Evolutionary conservation across 2,888 invertebrate species (phyloP).

Genomic region (Microplitis deprimator): DNA sequence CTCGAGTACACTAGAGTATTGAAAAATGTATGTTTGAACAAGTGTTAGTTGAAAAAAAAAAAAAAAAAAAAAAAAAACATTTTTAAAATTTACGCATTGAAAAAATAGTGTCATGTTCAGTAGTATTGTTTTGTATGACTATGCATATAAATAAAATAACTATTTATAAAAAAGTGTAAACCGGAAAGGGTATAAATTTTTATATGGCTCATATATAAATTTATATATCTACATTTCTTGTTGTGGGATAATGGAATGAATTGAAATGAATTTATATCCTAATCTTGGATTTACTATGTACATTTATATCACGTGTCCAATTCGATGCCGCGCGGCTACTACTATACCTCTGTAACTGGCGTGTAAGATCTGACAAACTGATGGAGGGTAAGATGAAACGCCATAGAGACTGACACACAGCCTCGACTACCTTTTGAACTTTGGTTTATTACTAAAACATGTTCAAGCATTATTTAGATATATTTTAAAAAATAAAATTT

Average conservation of each 20-base stretch:
- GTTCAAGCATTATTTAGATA: background rate
- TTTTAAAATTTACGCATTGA: background rate
- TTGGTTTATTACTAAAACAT: background rate
- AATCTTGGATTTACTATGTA: conserved; percentile 36
- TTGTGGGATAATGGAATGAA: conserved; percentile 36
- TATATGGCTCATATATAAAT: conserved; percentile 8
- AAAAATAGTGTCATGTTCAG: background rate
- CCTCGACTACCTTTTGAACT: background rate
- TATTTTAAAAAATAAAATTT: background rate
- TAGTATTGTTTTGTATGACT: background rate
- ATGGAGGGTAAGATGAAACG: background rate
- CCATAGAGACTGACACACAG: background rate
- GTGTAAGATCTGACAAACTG: background rate
- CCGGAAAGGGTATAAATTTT: background rate
- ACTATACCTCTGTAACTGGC: background rate
- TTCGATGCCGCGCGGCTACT: conserved; percentile 15
- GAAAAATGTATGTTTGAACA: background rate
- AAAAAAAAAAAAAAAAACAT: too few species aligned
- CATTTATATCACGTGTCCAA: conserved; percentile 36
- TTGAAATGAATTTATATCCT: conserved; percentile 41
- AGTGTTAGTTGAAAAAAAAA: background rate
- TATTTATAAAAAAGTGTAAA: background rate
- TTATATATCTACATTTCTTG: background rate
- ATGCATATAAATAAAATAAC: background rate
- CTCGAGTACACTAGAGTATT: background rate